Base-by-base conservation (phyloP, 2,113 vertebrate species). In the Protobothrops flavoviridis region DNA sequence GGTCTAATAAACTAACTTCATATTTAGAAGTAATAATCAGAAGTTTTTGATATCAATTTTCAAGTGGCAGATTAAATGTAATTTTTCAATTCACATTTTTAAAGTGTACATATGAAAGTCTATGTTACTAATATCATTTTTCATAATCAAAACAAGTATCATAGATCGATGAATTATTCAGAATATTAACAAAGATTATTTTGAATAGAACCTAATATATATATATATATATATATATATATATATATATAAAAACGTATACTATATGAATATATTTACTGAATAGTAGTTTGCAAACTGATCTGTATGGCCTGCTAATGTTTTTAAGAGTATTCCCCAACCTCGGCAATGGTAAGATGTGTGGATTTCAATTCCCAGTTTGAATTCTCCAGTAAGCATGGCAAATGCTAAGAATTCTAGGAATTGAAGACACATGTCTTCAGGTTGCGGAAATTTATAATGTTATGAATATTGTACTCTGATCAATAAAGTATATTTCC, bases 21-120 rank as follows among this genome's bases (percentile, higher is more conserved):
- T 74, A 88, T 92, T 92, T 92, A 92, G 88, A 88, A 88, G n/a
- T 88, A 88, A 50, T 74, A 74, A 74, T 88, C 69, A 92, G 33
- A 56, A 52, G 48, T 88, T 45, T 92, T 87, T 74, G 29, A 74
- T 23, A 92, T 88, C 4, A 26, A 29, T 86, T 85, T 91, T 43
- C 33, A 85, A 45, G 15, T 48, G 1, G 5, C 4, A 45, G 12
- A 26, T 26, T 85, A 91, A 85, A 43, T 57, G 74, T 86, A 86
- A 21, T 48, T 3, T 86, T 91, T 59, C 57, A 56, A 91, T 7
- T 26, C 53, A 24, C 45, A 23, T 69, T 50, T 85, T 57, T n/a
- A 50, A 92, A 50, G 13, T 20, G 61, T 1, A 52, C 1, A 88
- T 33, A 74, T 11, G 8, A 86, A 21, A 29, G 7, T 15, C 43